A percentile compares a stretch with the other conserved stretches of the same genome.
Conservation (phyloP, 2,888 invertebrate species). For the Balanococcus diminutus region DNA sequence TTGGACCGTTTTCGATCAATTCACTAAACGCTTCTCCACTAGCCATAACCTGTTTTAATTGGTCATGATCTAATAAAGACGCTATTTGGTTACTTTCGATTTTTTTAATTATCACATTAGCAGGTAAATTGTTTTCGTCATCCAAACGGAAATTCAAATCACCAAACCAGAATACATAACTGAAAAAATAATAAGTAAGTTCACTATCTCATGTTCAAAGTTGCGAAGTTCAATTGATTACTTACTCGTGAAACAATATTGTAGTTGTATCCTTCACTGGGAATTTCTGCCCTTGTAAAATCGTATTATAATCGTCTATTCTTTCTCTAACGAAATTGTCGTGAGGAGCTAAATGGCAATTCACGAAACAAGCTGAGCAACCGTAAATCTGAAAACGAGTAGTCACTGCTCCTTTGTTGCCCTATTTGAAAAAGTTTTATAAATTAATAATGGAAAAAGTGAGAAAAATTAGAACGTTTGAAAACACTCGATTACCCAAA, state of each 20-base stretch:
- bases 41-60: slow-evolving; percentile 73
- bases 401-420: slow-evolving; percentile 94
- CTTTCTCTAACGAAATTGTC: slow-evolving; percentile 83
- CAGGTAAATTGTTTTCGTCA: slow-evolving; percentile 56
- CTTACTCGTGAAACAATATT: slow-evolving; percentile 91
- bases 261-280: slow-evolving; percentile 76
- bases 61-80: slow-evolving; percentile 75
- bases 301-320: slow-evolving; percentile 84
- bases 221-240: slow-evolving; percentile 55
- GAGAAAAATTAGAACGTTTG: no score
- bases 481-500: no score
- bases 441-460: not conserved
- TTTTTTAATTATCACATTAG: slow-evolving; percentile 57
- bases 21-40: slow-evolving; percentile 83
- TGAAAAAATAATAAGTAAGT: slow-evolving; percentile 62
- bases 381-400: slow-evolving; percentile 86
- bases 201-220: no score
- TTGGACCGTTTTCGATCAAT: slow-evolving; percentile 73
- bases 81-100: slow-evolving; percentile 64
- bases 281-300: slow-evolving; percentile 82
- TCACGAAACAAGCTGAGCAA: slow-evolving; percentile 85
- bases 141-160: slow-evolving; percentile 83
- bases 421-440: slow-evolving; percentile 67
- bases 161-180: slow-evolving; percentile 90
- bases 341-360: slow-evolving; percentile 89